Percentiles rank a stretch among this genome's conserved stretches.
These are phyloP conservation scores for Scrobipalpa costella DNA, from an alignment of 2,888 invertebrate species.

Conservation along the genomic window DNA sequence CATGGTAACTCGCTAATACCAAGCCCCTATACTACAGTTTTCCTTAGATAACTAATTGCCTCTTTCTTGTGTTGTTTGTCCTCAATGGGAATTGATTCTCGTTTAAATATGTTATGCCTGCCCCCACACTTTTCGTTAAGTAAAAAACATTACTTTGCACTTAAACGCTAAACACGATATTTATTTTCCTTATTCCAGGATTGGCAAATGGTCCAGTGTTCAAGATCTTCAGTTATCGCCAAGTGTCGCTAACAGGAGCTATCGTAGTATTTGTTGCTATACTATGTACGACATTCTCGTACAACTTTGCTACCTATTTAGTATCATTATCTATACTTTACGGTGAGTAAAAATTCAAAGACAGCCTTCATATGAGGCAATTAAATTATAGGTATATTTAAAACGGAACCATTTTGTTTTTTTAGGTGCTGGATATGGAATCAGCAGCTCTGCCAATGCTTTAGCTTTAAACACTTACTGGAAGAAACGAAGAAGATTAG, in stretches of 20 bases:
- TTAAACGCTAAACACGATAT: neutral
- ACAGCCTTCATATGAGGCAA: neutral
- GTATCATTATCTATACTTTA: constrained; percentile 84
- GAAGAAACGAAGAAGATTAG: constrained; percentile 84
- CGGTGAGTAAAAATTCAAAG: constrained; percentile 74
- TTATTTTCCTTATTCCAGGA: constrained; percentile 66
- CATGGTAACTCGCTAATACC: constrained; percentile 69
- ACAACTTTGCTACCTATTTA: constrained; percentile 83
- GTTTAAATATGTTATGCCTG: too few relatives aligned
- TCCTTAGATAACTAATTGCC: neutral
- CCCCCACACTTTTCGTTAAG: too few relatives aligned
- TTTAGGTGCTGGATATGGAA: constrained; percentile 83
- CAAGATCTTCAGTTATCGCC: constrained; percentile 84
- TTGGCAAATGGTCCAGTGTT: constrained; percentile 87
- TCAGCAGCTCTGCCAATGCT: constrained; percentile 85
- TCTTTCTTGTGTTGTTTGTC: too few relatives aligned
- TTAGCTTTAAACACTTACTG: constrained; percentile 88
- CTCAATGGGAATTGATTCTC: too few relatives aligned
- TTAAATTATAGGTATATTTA: too few relatives aligned
- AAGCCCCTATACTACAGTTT: neutral
- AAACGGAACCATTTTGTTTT: too few relatives aligned
- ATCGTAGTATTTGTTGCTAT: constrained; percentile 81
- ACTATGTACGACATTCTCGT: constrained; percentile 82
- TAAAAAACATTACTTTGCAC: too few relatives aligned
- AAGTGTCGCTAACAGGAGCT: constrained; percentile 84